Evolutionary conservation across 2,888 invertebrate genomes (phyloP), one percentile per base, ranked within the genome.

Genomic region (Patella pellucida): DNA sequence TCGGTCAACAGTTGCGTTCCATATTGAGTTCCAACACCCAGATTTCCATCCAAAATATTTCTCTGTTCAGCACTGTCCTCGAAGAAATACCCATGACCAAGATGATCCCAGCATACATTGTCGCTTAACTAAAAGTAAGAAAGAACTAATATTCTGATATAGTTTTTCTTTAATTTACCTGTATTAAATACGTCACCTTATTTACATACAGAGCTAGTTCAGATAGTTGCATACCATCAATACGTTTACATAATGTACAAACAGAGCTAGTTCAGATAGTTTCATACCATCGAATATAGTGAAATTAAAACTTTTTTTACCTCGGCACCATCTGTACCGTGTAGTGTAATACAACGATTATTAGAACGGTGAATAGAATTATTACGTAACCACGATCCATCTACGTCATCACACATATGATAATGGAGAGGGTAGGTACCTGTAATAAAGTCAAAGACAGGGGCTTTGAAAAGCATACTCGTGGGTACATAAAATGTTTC

Each of bases 401-500:
- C 76, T 15, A 85, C 85, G 56, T 88, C 83, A 2, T 84, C 85
- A 72, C 84, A 82, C 85, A 89, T 82, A 76, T 90, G 90, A 81
- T 87, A 89, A 79, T 90, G 90, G 19, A 90, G 79, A 2, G 90
- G 89, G 75, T 90, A 90, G 14, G 82, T 76, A 1, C 87, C 89
- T 79, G 78, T 4, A 75, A 41, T 7, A 41, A 41, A 41, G 41
- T 41, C 7, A 41, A 41, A 41, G 41, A 41, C 41, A 41, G 41
- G 41, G 41, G 41, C 41, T 41, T 9, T 41, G 41, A 41, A 41
- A 41, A 41, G 9, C 31, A 31, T 41, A 9, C 7, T 0, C 9
- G 41, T 41, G 41, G 41, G 1, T 9, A 41, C 7, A 7, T 41
- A 41, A 41, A 41, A 41, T 41, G 41, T 27, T 27, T 27, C 27